Evolutionary conservation across 2,797 vertebrate genomes (phyloP), one percentile per base, ranked within the genome.

Genomic region (Lophotriccus pileatus): DNA sequence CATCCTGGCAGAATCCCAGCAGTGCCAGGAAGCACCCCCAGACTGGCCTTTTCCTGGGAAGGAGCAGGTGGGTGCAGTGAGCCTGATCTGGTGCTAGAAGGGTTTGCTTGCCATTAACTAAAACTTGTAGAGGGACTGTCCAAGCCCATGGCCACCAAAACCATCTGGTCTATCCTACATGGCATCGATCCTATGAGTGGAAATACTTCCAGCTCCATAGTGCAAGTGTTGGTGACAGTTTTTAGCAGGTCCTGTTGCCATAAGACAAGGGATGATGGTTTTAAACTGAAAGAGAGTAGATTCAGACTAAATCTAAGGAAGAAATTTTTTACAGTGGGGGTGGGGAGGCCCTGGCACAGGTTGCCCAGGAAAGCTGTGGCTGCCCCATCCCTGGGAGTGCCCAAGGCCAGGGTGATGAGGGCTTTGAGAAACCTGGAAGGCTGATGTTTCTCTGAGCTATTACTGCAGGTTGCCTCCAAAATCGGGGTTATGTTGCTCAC

Each of bases 51-150:
- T 34, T 18, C 63, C 58, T 47, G 41, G 87, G 47, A 49, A 67
- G 52, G 62, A 58, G 39, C 52, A 39, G 59, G 47, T 66, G 52
- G 6, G 8, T 58, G 66, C 62, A 20, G 4, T 14, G 68, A 73
- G 55, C 19, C 32, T 7, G 0, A 3, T 2, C 34, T 30, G 63
- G n/a, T 4, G 2, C 39, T 4, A 30, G 24, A 32, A 53, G 46
- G 32, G 14, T 43, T 28, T 82, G 16, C 16, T 47, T 10, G 32
- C 18, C 6, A 69, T 28, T 53, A 28, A 77, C 53, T 32, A 39
- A 47, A 52, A 43, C 1, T 12, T 5, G 6, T 23, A 21, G 37
- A 81, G 34, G 16, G 21, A 16, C 24, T 39, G 19, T 25, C 43
- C 25, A 28, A 68, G 64, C 18, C 23, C 34, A 10, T 0, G 0